A percentile compares a stretch with the other conserved stretches of the same genome.
These are phyloP conservation scores for Sialia sialis DNA, from an alignment of 2,113 vertebrate species.

Conservation along the genomic window DNA sequence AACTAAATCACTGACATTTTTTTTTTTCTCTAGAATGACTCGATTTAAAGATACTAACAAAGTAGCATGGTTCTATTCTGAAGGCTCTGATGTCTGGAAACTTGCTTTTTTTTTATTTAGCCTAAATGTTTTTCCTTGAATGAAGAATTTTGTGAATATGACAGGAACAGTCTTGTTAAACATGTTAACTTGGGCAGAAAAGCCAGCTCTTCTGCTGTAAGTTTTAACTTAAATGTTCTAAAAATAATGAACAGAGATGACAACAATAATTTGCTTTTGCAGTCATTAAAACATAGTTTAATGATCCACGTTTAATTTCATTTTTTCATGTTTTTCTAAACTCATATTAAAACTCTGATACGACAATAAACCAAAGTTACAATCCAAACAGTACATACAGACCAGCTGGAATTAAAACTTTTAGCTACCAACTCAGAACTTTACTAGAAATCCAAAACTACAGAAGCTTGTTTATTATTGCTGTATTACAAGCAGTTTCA, in stretches of 20 bases:
- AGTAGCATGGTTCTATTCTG: background rate
- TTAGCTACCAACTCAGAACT: conserved; percentile 25
- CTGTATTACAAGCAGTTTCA: conserved; percentile 22
- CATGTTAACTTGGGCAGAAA: background rate
- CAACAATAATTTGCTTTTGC: background rate
- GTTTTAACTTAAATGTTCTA: background rate
- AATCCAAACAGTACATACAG: conserved; percentile 9
- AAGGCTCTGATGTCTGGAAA: background rate
- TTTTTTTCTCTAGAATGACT: background rate
- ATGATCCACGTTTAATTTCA: background rate
- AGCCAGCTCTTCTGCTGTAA: background rate
- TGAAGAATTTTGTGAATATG: background rate
- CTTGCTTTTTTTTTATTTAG: background rate
- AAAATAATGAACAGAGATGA: background rate
- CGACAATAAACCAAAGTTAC: background rate
- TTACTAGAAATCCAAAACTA: conserved; percentile 39
- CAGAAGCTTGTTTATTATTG: conserved; percentile 12
- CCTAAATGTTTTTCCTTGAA: background rate
- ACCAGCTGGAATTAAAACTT: conserved; percentile 34
- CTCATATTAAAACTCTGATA: background rate
- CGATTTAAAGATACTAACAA: background rate
- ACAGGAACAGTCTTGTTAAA: background rate
- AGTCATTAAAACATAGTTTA: background rate
- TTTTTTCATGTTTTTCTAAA: background rate
- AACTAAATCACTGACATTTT: background rate